phyloP scores from a whole-genome alignment of 2,888 invertebrate species.

The Trissolcus japonicus region DNA sequence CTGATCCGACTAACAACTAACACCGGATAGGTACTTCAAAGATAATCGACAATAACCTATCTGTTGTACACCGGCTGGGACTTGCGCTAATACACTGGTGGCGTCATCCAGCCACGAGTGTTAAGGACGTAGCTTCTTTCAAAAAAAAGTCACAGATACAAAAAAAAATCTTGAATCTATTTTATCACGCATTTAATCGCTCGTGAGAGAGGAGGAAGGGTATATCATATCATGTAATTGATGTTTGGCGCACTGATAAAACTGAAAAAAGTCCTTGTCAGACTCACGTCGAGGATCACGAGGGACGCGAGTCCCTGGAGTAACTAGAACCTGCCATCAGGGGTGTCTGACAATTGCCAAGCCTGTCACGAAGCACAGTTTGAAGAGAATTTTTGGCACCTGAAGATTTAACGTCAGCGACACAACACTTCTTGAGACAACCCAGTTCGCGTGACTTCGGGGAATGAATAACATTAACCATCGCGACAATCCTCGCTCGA shows the following conservation, averaged over 20 bases:
- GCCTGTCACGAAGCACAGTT: no score
- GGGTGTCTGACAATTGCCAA: not conserved
- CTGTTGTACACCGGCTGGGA: conserved; percentile 68
- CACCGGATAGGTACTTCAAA: conserved; percentile 71
- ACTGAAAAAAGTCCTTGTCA: conserved; percentile 26
- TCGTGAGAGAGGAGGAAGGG: conserved; percentile 46
- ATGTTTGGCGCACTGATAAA: conserved; percentile 35
- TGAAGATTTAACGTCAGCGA: not conserved
- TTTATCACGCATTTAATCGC: conserved; percentile 60
- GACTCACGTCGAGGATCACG: conserved; percentile 35
- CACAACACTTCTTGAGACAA: conserved; percentile 4
- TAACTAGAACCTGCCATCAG: conserved; percentile 13
- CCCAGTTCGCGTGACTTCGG: conserved; percentile 44
- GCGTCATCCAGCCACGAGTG: conserved; percentile 50
- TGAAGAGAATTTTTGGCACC: no score
- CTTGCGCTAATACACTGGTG: conserved; percentile 63
- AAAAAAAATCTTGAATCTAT: conserved; percentile 56
- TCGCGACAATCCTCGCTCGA: conserved; percentile 41
- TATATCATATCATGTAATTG: conserved; percentile 53
- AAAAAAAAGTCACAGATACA: conserved; percentile 8
- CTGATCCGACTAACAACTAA: conserved; percentile 73
- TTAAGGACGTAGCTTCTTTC: conserved; percentile 56
- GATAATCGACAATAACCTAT: conserved; percentile 71
- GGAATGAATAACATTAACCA: conserved; percentile 22
- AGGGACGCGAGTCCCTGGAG: conserved; percentile 8